phyloP scores from a whole-genome alignment of 1,140 invertebrate species.

The Magallana gigas region DNA sequence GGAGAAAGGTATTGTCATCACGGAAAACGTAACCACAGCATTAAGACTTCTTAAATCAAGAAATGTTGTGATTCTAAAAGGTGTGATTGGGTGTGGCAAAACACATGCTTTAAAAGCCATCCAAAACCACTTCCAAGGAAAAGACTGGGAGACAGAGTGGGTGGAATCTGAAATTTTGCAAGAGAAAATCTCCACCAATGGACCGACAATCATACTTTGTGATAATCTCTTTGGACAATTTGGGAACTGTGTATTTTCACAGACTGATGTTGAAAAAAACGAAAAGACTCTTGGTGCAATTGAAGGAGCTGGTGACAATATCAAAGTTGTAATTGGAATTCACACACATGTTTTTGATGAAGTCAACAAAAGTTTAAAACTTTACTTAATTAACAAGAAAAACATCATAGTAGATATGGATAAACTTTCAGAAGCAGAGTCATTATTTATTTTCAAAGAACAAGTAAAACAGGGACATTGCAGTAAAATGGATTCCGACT shows the following conservation, averaged over 20 bases:
- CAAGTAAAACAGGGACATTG: not conserved
- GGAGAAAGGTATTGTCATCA: not conserved
- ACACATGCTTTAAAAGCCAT: slow-evolving; percentile 24
- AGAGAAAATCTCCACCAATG: not conserved
- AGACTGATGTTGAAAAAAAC: not conserved
- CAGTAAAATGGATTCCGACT: not conserved
- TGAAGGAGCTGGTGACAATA: not conserved
- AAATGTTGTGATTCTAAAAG: not conserved
- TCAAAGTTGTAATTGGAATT: slow-evolving; percentile 13
- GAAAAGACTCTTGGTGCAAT: not conserved
- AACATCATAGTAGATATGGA: not conserved
- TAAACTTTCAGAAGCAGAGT: not conserved
- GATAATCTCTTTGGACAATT: not conserved
- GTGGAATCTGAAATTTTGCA: not conserved
- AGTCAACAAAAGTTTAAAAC: not conserved
- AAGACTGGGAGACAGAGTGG: not conserved
- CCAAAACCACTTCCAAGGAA: not conserved
- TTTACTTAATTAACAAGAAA: not conserved
- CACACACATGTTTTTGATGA: slow-evolving; percentile 10
- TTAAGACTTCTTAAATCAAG: not conserved
- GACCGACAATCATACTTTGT: not conserved
- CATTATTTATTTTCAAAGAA: not conserved
- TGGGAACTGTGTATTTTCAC: not conserved
- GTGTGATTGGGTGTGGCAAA: slow-evolving; percentile 17
- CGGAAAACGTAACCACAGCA: not conserved